Evolutionary conservation across 2,113 vertebrate genomes (phyloP).

Genomic region (Myrmophylax atrothorax): DNA sequence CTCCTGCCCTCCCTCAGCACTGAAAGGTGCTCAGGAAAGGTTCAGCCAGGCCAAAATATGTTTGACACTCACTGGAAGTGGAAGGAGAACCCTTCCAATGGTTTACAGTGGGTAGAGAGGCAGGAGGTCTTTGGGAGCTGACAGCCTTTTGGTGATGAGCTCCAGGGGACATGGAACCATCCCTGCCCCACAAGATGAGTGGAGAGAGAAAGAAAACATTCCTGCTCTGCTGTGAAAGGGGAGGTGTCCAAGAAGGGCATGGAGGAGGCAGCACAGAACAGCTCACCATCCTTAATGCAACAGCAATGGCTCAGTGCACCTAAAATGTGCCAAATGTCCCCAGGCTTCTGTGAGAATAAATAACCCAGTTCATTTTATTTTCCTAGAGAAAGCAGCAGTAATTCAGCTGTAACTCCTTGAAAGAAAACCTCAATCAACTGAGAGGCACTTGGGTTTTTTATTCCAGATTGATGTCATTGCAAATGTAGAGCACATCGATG

Average conservation of each 20-base stretch:
- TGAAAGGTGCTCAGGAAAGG: background rate
- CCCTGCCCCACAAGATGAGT: background rate
- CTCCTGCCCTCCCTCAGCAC: rapidly evolving
- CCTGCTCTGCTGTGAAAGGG: background rate
- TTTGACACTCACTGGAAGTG: background rate
- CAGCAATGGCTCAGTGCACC: background rate
- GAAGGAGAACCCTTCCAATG: background rate
- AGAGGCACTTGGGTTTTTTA: background rate
- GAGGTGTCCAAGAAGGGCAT: background rate
- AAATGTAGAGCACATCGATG: background rate
- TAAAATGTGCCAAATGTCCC: background rate
- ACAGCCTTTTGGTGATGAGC: background rate
- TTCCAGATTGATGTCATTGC: background rate
- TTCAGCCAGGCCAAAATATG: background rate
- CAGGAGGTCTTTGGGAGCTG: background rate
- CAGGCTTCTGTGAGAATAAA: background rate
- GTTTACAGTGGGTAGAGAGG: background rate
- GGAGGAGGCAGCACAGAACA: background rate
- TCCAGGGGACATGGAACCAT: background rate
- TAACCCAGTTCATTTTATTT: background rate
- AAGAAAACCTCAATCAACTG: background rate
- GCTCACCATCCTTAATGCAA: background rate
- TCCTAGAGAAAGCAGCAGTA: background rate
- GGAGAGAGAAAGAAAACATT: background rate
- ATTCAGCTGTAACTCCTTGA: background rate